Conservation (phyloP, 2,113 vertebrate genomes). For the Alouatta palliata region DNA sequence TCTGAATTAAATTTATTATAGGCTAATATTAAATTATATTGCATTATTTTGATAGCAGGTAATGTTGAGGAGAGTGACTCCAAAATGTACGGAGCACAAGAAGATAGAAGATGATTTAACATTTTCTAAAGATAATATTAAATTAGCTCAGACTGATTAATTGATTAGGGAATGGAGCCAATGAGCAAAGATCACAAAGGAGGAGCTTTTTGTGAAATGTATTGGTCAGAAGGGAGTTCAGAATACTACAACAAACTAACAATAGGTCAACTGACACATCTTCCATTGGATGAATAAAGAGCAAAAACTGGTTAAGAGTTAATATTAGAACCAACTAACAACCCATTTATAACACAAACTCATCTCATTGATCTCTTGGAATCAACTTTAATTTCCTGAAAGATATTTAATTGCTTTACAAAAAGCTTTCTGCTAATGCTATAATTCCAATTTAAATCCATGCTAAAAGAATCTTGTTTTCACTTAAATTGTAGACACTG, state of each 20-base stretch:
- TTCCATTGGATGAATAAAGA: conserved; percentile 1
- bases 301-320: background rate
- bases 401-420: background rate
- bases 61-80: background rate
- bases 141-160: background rate
- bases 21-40: conserved; percentile 33
- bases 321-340: conserved; percentile 40
- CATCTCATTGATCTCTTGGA: conserved; percentile 17
- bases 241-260: background rate
- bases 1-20: conserved; percentile 45
- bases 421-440: background rate
- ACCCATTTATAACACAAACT: conserved; percentile 35
- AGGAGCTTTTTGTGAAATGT: conserved; percentile 7
- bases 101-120: conserved; percentile 28
- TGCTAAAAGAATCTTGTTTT: background rate
- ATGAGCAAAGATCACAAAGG: background rate
- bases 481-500: background rate
- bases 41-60: conserved; percentile 31
- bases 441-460: conserved; percentile 11
- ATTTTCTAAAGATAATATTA: conserved; percentile 49
- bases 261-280: background rate
- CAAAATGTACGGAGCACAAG: background rate
- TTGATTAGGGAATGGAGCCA: background rate
- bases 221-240: background rate
- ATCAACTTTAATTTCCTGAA: conserved; percentile 47